These are phyloP conservation scores for Otolemur crassicaudatus DNA, from an alignment of 2,797 vertebrate species.

Conservation along the genomic window DNA sequence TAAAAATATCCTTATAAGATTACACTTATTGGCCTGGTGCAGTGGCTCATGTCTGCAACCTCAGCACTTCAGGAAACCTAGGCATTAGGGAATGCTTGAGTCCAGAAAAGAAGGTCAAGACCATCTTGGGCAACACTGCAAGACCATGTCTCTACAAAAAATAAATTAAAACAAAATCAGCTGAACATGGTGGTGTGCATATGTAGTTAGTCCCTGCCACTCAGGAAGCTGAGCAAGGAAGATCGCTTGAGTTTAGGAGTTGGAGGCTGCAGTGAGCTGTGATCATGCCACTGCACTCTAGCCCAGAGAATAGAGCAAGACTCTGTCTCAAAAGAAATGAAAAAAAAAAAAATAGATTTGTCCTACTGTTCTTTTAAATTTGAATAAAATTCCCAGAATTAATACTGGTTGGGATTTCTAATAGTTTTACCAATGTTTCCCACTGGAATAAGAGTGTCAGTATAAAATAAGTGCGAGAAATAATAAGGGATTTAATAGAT, in stretches of 20 bases:
- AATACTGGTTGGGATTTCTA: slow-evolving; percentile 43
- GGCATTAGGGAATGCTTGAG: background rate
- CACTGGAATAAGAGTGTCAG: background rate
- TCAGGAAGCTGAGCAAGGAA: background rate
- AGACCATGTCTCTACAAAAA: background rate
- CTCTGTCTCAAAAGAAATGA: background rate
- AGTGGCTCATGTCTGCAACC: background rate
- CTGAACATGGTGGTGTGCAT: background rate
- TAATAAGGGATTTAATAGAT: background rate
- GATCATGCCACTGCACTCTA: background rate
- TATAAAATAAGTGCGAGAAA: background rate
- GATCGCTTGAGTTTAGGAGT: background rate
- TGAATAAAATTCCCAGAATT: slow-evolving; percentile 32
- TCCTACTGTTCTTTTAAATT: background rate
- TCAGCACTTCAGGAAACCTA: background rate
- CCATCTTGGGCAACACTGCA: background rate
- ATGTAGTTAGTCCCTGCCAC: background rate
- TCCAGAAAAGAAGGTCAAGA: background rate
- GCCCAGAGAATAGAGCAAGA: background rate
- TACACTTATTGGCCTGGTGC: background rate
- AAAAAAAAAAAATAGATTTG: background rate
- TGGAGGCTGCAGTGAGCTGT: background rate
- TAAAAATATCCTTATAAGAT: slow-evolving; percentile 41
- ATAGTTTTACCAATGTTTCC: background rate
- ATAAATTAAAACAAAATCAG: background rate